phyloP scores from a whole-genome alignment of 2,113 vertebrate species.

The Pelobates fuscus region DNA sequence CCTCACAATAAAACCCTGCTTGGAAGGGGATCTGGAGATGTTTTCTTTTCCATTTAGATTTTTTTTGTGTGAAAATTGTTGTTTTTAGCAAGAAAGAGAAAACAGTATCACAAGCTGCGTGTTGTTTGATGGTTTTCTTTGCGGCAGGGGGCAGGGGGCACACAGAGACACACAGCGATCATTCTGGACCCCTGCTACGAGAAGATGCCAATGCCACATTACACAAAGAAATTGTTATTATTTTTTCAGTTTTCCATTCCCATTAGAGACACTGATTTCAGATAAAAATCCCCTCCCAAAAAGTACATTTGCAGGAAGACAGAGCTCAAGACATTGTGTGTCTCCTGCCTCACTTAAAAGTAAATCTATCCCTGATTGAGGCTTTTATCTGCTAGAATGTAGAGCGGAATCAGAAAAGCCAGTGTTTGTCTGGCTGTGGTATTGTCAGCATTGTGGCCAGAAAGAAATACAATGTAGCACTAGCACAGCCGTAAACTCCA shows the following conservation, averaged over 20 bases:
- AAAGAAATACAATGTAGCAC: conserved; percentile 40
- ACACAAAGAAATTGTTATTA: conserved; percentile 50
- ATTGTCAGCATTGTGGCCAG: conserved; percentile 33
- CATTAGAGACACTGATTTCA: conserved; percentile 46
- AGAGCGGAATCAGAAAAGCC: conserved; percentile 19
- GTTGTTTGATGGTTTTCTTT: conserved; percentile 47
- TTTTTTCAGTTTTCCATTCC: conserved; percentile 45
- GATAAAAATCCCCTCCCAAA: conserved; percentile 22
- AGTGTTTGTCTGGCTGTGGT: conserved; percentile 25
- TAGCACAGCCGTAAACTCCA: conserved; percentile 5
- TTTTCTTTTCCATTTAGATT: neutral
- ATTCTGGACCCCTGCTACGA: conserved; percentile 44
- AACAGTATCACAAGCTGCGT: conserved; percentile 42
- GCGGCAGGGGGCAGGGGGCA: conserved; percentile 39
- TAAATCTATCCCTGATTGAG: conserved; percentile 47
- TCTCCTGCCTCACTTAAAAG: conserved; percentile 44
- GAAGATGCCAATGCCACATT: conserved; percentile 42
- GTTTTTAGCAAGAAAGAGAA: conserved; percentile 47
- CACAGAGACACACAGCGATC: conserved; percentile 35
- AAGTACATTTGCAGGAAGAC: conserved; percentile 37
- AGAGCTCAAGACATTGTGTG: conserved; percentile 47
- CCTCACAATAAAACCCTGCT: neutral
- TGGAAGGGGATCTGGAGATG: neutral
- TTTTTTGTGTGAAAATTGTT: conserved; percentile 36
- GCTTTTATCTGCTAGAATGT: conserved; percentile 48